Base-by-base conservation (phyloP, 2,797 vertebrate species). In the Petrocephalus sullivani region DNA sequence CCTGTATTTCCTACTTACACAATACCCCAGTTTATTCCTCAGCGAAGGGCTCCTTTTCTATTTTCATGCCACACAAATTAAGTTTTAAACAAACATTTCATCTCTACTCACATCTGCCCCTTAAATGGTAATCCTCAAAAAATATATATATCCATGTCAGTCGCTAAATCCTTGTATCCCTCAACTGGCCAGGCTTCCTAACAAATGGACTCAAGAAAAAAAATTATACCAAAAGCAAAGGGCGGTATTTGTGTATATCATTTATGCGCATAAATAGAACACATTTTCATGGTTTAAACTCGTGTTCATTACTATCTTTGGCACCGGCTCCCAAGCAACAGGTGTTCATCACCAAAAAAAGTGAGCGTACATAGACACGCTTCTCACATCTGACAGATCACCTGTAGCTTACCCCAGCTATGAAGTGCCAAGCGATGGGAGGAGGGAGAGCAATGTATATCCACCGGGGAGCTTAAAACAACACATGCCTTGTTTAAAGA, bases 401-500 rank as follows among this genome's bases (percentile, higher is more conserved):
- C 87, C 78, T 83, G 57, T 46, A 75, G 82, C 4, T 33, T 71
- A 49, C n/a, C 61, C 49, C 46, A 37, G 61, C 49, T 49, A 71
- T 75, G 64, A 23, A 87, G 61, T 51, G 21, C 12, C 46, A 8
- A 56, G 46, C 7, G 21, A 33, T 46, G 60, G 23, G 28, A 0
- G 10, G 23, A 4, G 37, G 41, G 2, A 37, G 5, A 14, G 12
- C 9, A 16, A 16, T 46, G 14, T 53, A 61, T 88, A 86, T 87
- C 67, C 85, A 14, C 33, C 61, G 49, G 53, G 57, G 84, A 58
- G 75, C n/a, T 60, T 60, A 9, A 2, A 86, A 89, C 88, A 81
- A 57, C 85, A 87, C 53, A 10, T 28, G 85, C 88, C 67, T 86
- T 86, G 88, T 89, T 90, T 89, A 14, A 87, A 78, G 51, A 71